Evolutionary conservation across 2,797 vertebrate genomes (phyloP), one percentile per base, ranked within the genome.

Genomic region (Premnoplex brunnescens): DNA sequence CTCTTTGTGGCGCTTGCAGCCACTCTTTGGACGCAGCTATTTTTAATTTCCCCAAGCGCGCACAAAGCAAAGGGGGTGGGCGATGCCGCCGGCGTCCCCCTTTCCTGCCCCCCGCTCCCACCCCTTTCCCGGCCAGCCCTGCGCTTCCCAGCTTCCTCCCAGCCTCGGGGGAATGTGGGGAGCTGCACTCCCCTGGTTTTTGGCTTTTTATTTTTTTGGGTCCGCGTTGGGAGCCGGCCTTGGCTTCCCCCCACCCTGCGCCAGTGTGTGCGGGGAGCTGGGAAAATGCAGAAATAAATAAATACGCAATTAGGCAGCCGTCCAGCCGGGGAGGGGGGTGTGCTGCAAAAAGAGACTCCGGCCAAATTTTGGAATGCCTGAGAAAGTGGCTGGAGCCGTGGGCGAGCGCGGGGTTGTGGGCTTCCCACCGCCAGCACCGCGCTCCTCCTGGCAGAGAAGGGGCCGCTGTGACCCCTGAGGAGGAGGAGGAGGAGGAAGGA

Each of bases 261-360:
- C 54, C 66, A 78, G 48, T 39, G 88, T 77, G 79, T 32, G 67
- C 6, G n/a, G 59, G 77, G 93, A 89, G 97, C 95, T 97, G 97
- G 97, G 97, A 97, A 97, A 98, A 97, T 85, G 86, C 77, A 95
- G 91, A 77, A 94, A 97, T 95, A 97, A 97, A 97, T 96, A 97
- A 97, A 98, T 97, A 93, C 64, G 72, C 97, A 97, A 97, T 97
- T 97, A 97, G 97, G 97, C 97, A 86, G 78, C 62, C 51, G 2
- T 95, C 98, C 97, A 97, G 86, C 76, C n/a, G 1, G 46, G 86
- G 71, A 44, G 32, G 36, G 59, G 62, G n/a, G n/a, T 1, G 19
- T 28, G 79, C 93, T 75, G 81, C 55, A 63, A 52, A 82, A 80
- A n/a, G 79, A 90, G 83, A 64, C 89, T 95, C 55, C 1, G 23